Evolutionary conservation across 2,888 invertebrate species (phyloP).

Genomic region (Amorpha juglandis): DNA sequence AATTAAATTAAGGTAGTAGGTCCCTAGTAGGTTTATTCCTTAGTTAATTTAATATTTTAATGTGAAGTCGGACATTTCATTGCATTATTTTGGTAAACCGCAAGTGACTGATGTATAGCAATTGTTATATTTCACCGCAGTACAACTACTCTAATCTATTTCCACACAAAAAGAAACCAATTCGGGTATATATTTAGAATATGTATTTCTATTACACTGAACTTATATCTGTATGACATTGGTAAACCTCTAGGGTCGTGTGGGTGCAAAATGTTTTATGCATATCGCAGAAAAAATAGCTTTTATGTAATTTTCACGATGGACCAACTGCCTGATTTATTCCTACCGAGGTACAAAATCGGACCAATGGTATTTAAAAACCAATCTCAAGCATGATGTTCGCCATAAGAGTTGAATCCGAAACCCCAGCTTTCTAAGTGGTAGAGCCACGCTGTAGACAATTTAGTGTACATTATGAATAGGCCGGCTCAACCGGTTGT

Average conservation of each 20-base stretch:
- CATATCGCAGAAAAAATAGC: neutral
- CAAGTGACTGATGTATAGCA: neutral
- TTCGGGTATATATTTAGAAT: neutral
- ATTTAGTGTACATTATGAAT: no score
- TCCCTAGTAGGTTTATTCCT: no score
- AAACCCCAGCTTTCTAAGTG: no score
- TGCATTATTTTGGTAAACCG: constrained; percentile 15
- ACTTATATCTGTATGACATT: neutral
- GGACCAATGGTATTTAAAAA: no score
- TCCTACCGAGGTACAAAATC: neutral
- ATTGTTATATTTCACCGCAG: constrained; percentile 12
- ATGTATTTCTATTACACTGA: neutral
- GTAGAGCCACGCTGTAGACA: no score
- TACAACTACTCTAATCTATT: constrained; percentile 13
- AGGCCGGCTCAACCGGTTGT: no score
- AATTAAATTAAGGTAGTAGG: neutral
- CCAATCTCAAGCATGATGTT: no score
- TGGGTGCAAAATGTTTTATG: neutral
- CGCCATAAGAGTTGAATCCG: no score
- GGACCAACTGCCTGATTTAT: neutral
- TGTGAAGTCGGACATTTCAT: neutral
- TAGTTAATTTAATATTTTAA: no score
- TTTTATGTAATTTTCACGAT: neutral
- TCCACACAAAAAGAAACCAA: neutral
- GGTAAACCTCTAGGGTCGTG: neutral